Evolutionary conservation across 30 jellyfish, hydroid and myxozoan genomes (phyloP), one percentile per base, ranked within the genome.

Genomic region (Pelagia noctiluca): DNA sequence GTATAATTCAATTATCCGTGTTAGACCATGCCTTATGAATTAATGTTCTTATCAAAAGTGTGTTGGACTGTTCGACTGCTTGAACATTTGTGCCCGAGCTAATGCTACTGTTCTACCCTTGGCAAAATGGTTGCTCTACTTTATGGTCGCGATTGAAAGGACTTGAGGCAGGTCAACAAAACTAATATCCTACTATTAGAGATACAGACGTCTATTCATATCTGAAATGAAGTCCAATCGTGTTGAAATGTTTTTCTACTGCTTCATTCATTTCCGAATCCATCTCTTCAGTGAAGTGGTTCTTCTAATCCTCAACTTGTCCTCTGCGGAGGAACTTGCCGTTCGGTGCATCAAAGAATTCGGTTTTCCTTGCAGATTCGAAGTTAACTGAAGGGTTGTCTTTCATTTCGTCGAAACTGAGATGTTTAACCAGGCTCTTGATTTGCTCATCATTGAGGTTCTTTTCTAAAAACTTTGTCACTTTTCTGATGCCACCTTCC

Each of bases 211-310:
- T n/a, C n/a, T n/a, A n/a, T 49, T 76, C 78, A 35, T 76, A 76
- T 0, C 69, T 57, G 30, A 76, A 76, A 0, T 35, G 11, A n/a
- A 76, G 67, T 24, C 88, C 88, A 8, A 36, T 34, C 3, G 69
- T 78, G 33, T 76, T 38, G 54, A 76, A 76, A 54, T 76, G 88
- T 68, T 76, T 38, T 54, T 61, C 75, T 46, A 76, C 88, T 54
- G 88, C 88, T 18, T 54, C 78, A 16, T 76, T 78, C 18, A 76
- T 54, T 0, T 68, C 35, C n/a, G 23, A 21, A 28, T 54, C 62
- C 88, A 76, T 76, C 35, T 76, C 88, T 30, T 76, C 88, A 2
- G 74, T 64, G 61, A 76, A 76, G 23, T 76, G 62, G 67, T 76
- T 76, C 67, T 54, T 76, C 88, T 78, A 76, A 34, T 76, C 88